Base-by-base conservation (phyloP, 2,888 invertebrate genomes). In the Rhagophthalmus giganteus region DNA sequence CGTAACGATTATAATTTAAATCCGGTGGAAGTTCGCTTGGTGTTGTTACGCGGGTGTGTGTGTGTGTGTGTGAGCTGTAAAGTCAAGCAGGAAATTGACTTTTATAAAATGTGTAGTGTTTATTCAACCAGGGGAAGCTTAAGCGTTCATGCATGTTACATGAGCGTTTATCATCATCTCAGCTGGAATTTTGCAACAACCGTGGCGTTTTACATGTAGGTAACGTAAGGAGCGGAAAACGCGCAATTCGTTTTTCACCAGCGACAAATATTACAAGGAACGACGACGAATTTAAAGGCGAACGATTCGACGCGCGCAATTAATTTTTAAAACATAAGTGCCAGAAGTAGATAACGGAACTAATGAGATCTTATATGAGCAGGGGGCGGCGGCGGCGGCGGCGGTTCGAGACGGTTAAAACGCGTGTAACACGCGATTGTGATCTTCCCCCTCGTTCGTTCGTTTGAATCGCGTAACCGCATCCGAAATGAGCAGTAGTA, bases 31-130 rank as follows among this genome's bases (percentile, higher is more conserved):
- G 20, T 20, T 20, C 7, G 20, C 48, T 4, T 14, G n/a, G n/a
- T 12, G 30, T 30, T 11, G 5, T 2, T 9, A 12, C 11, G 2
- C 27, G 7, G 3, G 27, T 7, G 27, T 13, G 34, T 20, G 28
- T 11, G 32, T 30, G 31, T 40, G 38, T 52, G 30, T 44, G 40
- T 39, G 45, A 42, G 27, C 33, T 13, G 32, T 37, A 52, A 48
- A 57, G 49, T 46, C 53, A 54, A 60, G 57, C 65, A 62, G 68
- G 68, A 68, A 68, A 68, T 68, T 67, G 68, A 67, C 67, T 68
- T 68, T 67, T 65, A 68, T 64, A 63, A 66, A 67, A 68, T 63
- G 63, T 66, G 64, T 63, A 65, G 63, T 67, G 66, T 67, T 68
- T 68, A 65, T 68, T 64, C 63, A 64, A 64, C 58, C 63, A 44